phyloP scores from a whole-genome alignment of 1,140 invertebrate species.

The Diorhabda elongata region DNA sequence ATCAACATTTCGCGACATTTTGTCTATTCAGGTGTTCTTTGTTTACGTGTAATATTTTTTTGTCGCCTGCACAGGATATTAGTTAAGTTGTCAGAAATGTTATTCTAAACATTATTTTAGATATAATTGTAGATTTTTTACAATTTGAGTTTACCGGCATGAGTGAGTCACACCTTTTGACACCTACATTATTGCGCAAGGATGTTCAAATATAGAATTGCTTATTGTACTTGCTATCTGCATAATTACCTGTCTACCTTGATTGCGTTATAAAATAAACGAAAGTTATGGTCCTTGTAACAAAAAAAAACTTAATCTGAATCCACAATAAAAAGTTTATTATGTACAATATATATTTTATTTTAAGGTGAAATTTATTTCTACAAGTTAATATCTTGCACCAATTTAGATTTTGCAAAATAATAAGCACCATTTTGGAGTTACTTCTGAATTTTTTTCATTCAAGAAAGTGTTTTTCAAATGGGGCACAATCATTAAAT shows the following conservation, averaged over 20 bases:
- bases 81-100: background rate
- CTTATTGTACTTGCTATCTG: background rate
- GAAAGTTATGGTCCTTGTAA: no score
- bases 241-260: background rate
- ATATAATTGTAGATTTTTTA: background rate
- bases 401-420: no score
- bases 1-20: background rate
- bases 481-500: background rate
- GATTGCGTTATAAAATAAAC: no score
- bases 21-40: slow-evolving; percentile 1
- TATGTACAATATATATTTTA: background rate
- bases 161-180: background rate
- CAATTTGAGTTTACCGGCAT: background rate
- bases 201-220: background rate
- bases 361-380: no score
- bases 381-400: no score
- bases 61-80: background rate
- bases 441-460: background rate
- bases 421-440: background rate
- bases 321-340: no score
- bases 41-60: slow-evolving; percentile 1
- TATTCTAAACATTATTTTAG: no score
- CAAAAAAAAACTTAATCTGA: no score
- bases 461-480: background rate
- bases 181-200: background rate